A percentile compares a stretch with the other conserved stretches of the same genome.
phyloP scores from a whole-genome alignment of 2,888 invertebrate genomes.

The Cataglyphis livida region DNA sequence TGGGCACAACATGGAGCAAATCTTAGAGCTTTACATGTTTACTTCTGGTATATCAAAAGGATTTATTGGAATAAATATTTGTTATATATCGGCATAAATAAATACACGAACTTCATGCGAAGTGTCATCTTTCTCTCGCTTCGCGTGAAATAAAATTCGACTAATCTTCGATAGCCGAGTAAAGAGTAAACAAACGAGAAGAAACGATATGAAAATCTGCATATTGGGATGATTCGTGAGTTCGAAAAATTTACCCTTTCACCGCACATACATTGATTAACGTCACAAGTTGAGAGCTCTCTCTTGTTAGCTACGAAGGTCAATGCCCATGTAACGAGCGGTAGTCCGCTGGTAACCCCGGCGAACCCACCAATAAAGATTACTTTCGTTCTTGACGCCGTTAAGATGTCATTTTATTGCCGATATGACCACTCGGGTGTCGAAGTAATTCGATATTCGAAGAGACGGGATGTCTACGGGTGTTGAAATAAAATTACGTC shows the following conservation, averaged over 20 bases:
- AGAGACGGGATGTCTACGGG: not conserved
- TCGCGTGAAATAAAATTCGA: not conserved
- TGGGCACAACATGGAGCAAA: not conserved
- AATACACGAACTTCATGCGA: not conserved
- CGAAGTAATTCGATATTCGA: constrained; percentile 37
- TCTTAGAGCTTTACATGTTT: not conserved
- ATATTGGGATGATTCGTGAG: not conserved
- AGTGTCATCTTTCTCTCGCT: not conserved
- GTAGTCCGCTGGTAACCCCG: constrained; percentile 54
- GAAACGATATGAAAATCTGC: not conserved
- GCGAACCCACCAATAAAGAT: constrained; percentile 62
- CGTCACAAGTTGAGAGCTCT: constrained; percentile 37
- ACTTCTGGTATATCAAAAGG: not conserved
- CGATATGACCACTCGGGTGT: not conserved
- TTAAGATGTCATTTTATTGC: constrained; percentile 62
- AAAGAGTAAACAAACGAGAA: not conserved
- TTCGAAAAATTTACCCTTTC: constrained; percentile 34
- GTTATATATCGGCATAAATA: not conserved
- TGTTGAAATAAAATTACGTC: constrained; percentile 10
- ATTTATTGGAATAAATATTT: not conserved
- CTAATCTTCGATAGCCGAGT: not conserved
- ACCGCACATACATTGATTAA: constrained; percentile 5
- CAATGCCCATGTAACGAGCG: constrained; percentile 67
- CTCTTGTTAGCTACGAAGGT: constrained; percentile 62
- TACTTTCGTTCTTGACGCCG: constrained; percentile 53